phyloP scores from a whole-genome alignment of 2,888 invertebrate species.

The Melipona beecheii region DNA sequence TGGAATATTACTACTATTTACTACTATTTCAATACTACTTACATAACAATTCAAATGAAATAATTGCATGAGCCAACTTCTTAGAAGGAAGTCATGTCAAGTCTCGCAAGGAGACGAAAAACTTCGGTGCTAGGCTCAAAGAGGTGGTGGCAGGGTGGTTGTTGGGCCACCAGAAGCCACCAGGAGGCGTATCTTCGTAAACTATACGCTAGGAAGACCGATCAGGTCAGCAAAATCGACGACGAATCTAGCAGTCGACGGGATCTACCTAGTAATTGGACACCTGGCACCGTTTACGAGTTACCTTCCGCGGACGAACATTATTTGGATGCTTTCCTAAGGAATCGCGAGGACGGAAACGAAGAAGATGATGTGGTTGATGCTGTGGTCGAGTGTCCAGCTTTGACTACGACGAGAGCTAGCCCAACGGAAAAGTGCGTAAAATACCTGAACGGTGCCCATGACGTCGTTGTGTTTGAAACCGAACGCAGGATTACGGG shows the following conservation, averaged over 20 bases:
- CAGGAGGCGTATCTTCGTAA: conserved; percentile 82
- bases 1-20: too few species aligned
- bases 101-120: conserved; percentile 79
- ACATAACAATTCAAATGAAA: neutral
- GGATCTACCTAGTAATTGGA: conserved; percentile 58
- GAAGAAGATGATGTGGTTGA: conserved; percentile 61
- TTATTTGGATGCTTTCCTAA: conserved; percentile 79
- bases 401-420: conserved; percentile 76
- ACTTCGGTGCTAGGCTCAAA: conserved; percentile 81
- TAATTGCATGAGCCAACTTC: neutral
- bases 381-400: conserved; percentile 69
- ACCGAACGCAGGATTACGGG: conserved; percentile 53
- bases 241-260: conserved; percentile 33
- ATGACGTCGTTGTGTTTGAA: conserved; percentile 55
- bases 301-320: conserved; percentile 76
- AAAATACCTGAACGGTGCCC: conserved; percentile 77
- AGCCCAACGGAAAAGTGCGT: conserved; percentile 83
- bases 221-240: conserved; percentile 48
- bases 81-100: conserved; percentile 73
- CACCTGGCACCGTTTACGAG: conserved; percentile 70
- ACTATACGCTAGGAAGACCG: conserved; percentile 79
- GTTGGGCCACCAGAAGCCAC: conserved; percentile 82
- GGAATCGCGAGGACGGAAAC: conserved; percentile 67
- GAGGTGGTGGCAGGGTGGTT: conserved; percentile 82
- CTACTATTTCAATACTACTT: neutral